A percentile compares a stretch with the other conserved stretches of the same genome.
These are phyloP conservation scores for Litoditis marina DNA, from an alignment of 2,888 invertebrate genomes.

Conservation along the genomic window DNA sequence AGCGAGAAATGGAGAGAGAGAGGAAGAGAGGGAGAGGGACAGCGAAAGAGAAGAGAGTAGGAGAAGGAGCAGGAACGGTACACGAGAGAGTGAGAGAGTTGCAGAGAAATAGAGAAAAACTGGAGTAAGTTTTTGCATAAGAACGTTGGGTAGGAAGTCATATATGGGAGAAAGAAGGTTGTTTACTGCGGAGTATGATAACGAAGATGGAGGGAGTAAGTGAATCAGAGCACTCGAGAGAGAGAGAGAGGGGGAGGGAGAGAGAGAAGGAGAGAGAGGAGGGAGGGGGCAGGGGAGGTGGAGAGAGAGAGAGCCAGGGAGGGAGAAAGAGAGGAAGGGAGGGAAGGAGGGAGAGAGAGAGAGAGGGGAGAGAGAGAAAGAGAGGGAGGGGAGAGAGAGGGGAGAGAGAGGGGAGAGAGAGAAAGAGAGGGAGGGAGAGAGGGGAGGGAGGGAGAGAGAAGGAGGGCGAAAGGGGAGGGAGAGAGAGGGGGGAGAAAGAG, in stretches of 20 bases:
- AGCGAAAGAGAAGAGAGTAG: too few relatives aligned
- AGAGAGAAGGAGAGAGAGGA: constrained; percentile 13
- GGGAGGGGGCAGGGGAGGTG: constrained; percentile 1
- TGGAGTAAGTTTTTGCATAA: too few relatives aligned
- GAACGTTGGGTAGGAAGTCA: too few relatives aligned
- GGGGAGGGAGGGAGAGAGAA: not conserved
- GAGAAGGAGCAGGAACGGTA: too few relatives aligned
- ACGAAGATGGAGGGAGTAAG: too few relatives aligned
- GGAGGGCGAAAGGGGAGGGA: not conserved
- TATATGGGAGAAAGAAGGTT: too few relatives aligned
- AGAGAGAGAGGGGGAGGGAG: not conserved
- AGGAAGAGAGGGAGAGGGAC: too few relatives aligned
- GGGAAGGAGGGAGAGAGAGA: not conserved
- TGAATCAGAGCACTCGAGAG: too few relatives aligned
- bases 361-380: not conserved
- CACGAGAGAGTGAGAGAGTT: too few relatives aligned
- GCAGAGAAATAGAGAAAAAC: too few relatives aligned
- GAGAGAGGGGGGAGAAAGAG: not conserved
- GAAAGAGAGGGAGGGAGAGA: not conserved
- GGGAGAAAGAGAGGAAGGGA: not conserved
- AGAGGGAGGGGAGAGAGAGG: not conserved
- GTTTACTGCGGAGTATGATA: too few relatives aligned
- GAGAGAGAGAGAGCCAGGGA: not conserved
- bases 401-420: not conserved
- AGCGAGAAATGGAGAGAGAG: too few relatives aligned